Evolutionary conservation across 2,888 invertebrate species (phyloP), one percentile per base, ranked within the genome.

Genomic region (Isoperla grammatica): DNA sequence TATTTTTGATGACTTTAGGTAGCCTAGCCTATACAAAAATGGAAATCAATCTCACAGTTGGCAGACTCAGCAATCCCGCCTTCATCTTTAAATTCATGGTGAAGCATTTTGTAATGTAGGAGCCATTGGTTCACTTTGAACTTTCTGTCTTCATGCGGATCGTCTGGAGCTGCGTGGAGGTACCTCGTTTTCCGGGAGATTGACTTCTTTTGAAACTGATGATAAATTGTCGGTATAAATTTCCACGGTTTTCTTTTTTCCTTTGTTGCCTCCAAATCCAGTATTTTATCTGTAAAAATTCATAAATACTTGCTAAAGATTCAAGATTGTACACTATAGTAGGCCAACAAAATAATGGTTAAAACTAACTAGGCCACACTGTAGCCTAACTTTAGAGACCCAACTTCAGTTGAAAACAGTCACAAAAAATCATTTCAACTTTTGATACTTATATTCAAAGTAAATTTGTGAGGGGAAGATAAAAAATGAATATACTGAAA

Each of bases 21-120:
- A n/a, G n/a, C n/a, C n/a, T n/a, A n/a, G n/a, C n/a, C n/a, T n/a
- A n/a, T n/a, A n/a, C n/a, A 29, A 29, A 29, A 15, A 45, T 45
- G 45, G 45, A 45, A 45, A 17, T 45, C 15, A 17, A 13, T 13
- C 15, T 45, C 8, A 11, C 29, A 29, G 8, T 29, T 29, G 8
- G 29, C 29, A 4, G 29, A 29, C 5, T 29, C 29, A 29, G 8
- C 5, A 29, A 8, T 29, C 8, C 8, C 29, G 8, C 29, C 29
- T 29, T 46, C 46, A 22, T 46, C 17, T 22, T 46, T 46, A 22
- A 46, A 46, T 20, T 46, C 46, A n/a, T 46, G 46, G 20, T 46
- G 46, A 19, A 46, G 46, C 20, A 22, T 20, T 22, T 22, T 46
- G 46, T n/a, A 22, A 4, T 19, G 46, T n/a, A 46, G 46, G n/a